Evolutionary conservation across 2,888 invertebrate species (phyloP), one percentile per base, ranked within the genome.

Genomic region (Chrysomela aeneicollis): DNA sequence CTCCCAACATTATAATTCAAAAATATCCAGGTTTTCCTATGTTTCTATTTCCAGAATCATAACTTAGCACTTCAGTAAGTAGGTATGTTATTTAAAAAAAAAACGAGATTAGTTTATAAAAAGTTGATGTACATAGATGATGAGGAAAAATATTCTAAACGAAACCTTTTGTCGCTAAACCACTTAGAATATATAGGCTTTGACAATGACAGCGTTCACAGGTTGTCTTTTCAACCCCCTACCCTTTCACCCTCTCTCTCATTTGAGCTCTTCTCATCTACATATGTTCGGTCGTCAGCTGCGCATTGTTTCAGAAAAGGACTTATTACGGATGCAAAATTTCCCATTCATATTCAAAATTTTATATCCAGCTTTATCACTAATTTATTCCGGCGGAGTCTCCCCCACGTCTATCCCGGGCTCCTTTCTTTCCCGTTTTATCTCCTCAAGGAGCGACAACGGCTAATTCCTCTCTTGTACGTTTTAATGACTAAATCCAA

Each of bases 291-390:
- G 61, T 51, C 64, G 71, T 70, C 72, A 71, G 70, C 73, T 70
- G 66, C 69, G 72, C 72, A 69, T 74, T 73, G 73, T 73, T 74
- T 71, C 83, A 81, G 84, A 86, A 87, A 87, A 86, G 87, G 87
- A 86, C 90, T 91, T 89, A 91, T 91, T 90, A 90, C 87, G 87
- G 87, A 91, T 91, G 91, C 90, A 90, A 91, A 91, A 91, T 90
- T 89, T 88, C 87, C 90, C 90, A 91, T 91, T 91, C 91, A 91
- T 91, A 91, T 91, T 91, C 91, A 91, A 91, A 91, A 91, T 91
- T 91, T 91, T 91, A 91, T 91, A 91, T 90, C 90, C 88, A 88
- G 82, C 86, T 87, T 87, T 87, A 86, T 85, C 86, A 88, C 89
- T 90, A 90, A 90, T 90, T 90, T 90, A 90, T 90, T 89, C 90